Conservation (phyloP, 2,113 vertebrate genomes). For the Merops nubicus region DNA sequence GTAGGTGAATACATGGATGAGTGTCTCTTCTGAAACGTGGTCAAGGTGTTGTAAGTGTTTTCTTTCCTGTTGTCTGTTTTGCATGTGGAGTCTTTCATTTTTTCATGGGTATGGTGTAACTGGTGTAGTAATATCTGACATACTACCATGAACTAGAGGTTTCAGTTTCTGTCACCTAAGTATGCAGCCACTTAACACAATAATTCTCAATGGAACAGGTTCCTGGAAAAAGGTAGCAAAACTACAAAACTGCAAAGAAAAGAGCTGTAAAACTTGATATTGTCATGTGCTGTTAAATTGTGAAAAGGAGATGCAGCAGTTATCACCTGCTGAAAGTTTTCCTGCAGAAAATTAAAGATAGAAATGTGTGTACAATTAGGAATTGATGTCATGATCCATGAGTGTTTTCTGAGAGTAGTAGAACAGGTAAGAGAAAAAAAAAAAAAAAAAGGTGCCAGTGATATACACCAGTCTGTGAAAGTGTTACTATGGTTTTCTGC, state of each 20-base stretch:
- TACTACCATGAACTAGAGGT: background rate
- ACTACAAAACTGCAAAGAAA: background rate
- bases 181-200: background rate
- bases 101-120: background rate
- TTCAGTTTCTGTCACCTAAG: background rate
- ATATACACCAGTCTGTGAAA: background rate
- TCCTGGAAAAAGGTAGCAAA: background rate
- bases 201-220: background rate
- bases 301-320: background rate
- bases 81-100: background rate
- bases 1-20: background rate
- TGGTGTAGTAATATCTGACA: background rate
- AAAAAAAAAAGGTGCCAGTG: background rate
- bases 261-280: background rate
- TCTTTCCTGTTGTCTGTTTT: background rate
- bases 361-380: background rate
- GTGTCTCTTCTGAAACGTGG: background rate
- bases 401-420: background rate
- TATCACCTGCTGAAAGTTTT: background rate
- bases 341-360: background rate
- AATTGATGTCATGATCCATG: background rate
- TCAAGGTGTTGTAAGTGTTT: background rate
- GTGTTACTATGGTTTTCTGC: background rate
- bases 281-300: background rate
- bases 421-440: background rate